These are phyloP conservation scores for Leptonema lineaticorne DNA, from an alignment of 1,140 invertebrate species.

Conservation along the genomic window DNA sequence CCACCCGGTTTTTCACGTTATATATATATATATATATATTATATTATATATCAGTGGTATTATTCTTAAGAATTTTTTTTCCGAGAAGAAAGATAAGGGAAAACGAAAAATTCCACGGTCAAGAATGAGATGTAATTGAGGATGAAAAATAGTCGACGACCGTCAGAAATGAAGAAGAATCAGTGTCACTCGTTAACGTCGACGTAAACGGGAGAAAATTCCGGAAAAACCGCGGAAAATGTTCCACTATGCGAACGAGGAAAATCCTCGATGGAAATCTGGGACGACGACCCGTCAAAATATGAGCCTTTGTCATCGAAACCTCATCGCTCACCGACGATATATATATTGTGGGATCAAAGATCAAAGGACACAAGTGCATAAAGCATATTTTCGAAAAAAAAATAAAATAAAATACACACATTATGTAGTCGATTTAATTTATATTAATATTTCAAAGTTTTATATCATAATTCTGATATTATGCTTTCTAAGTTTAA, in stretches of 20 bases:
- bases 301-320: slow-evolving; percentile 24
- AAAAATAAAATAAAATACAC: too few species aligned
- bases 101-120: not conserved
- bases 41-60: too few species aligned
- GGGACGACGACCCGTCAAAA: slow-evolving; percentile 12
- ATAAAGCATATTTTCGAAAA: too few species aligned
- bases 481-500: too few species aligned
- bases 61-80: too few species aligned
- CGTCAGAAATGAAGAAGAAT: slow-evolving; percentile 31
- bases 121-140: slow-evolving; percentile 21
- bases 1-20: too few species aligned
- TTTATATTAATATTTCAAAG: too few species aligned
- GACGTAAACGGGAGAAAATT: slow-evolving; percentile 23
- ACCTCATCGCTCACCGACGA: slow-evolving; percentile 5
- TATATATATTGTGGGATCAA: too few species aligned
- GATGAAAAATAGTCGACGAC: slow-evolving; percentile 14
- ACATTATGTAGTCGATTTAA: too few species aligned
- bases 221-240: not conserved
- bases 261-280: slow-evolving; percentile 1
- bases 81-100: not conserved
- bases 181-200: slow-evolving; percentile 28
- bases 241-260: not conserved
- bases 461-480: too few species aligned
- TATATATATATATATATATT: too few species aligned
- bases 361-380: too few species aligned